These are phyloP conservation scores for Smutsia gigantea DNA, from an alignment of 2,797 vertebrate genomes.

Conservation along the genomic window DNA sequence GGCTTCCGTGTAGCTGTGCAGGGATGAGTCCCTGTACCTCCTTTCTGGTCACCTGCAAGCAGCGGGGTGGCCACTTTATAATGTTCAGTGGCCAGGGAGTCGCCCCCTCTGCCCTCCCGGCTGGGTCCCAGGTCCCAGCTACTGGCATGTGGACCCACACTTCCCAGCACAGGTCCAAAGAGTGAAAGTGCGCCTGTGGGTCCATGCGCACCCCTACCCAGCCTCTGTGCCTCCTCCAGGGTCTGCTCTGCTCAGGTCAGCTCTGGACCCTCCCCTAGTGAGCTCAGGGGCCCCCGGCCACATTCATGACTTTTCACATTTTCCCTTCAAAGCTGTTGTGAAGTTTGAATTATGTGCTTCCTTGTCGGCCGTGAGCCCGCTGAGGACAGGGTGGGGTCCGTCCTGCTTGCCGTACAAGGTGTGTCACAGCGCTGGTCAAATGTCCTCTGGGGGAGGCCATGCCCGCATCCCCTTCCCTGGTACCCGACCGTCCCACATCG, in stretches of 20 bases:
- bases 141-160: background rate
- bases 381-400: background rate
- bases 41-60: background rate
- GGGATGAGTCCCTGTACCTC: background rate
- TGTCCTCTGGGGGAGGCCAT: background rate
- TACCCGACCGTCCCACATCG: background rate
- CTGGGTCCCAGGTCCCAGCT: background rate
- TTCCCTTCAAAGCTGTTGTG: background rate
- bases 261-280: background rate
- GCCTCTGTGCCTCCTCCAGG: too few species aligned
- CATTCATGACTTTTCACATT: background rate
- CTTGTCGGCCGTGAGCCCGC: background rate
- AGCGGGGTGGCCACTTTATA: background rate
- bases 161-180: background rate
- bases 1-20: background rate
- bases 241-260: background rate
- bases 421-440: background rate
- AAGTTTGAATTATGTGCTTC: background rate
- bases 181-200: too few species aligned
- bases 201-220: background rate
- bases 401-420: background rate
- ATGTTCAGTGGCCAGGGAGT: background rate
- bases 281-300: background rate
- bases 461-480: background rate
- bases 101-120: background rate